phyloP scores from a whole-genome alignment of 2,888 invertebrate genomes.

The Tanypteryx hageni region DNA sequence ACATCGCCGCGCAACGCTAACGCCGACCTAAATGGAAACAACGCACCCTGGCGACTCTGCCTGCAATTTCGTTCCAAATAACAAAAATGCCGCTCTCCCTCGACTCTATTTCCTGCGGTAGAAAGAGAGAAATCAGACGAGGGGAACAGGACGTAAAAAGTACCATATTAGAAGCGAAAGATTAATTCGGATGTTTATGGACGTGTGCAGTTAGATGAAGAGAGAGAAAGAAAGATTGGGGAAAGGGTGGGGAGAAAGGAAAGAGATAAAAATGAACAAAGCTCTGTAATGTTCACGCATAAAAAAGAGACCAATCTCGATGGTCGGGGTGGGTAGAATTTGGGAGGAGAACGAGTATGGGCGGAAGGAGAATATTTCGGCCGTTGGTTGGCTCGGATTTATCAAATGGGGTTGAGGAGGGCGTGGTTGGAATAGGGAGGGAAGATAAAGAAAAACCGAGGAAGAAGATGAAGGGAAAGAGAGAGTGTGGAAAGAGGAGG shows the following conservation, averaged over 20 bases:
- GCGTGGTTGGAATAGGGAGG: slow-evolving; percentile 14
- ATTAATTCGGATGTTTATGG: slow-evolving; percentile 17
- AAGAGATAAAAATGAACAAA: slow-evolving; percentile 12
- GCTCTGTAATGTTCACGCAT: not conserved
- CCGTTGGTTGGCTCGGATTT: not conserved
- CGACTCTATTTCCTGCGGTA: not conserved
- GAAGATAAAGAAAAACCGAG: not conserved
- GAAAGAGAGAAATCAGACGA: not conserved
- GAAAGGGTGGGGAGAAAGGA: too few species aligned
- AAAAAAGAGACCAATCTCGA: slow-evolving; percentile 11
- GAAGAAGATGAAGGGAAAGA: not conserved
- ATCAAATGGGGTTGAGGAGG: slow-evolving; percentile 25
- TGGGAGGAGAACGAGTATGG: not conserved
- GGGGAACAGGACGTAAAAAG: not conserved
- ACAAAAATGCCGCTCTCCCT: not conserved
- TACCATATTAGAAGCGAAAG: not conserved
- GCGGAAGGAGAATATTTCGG: too few species aligned
- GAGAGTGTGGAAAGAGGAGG: not conserved
- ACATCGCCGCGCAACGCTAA: not conserved
- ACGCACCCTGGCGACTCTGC: not conserved
- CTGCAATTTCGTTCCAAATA: not conserved
- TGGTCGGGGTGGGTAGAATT: not conserved
- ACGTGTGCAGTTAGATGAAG: not conserved
- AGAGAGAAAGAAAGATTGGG: not conserved
- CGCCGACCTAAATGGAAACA: not conserved